Base-by-base conservation (phyloP, 2,797 vertebrate genomes). In the Gymnoscopelus braueri region DNA sequence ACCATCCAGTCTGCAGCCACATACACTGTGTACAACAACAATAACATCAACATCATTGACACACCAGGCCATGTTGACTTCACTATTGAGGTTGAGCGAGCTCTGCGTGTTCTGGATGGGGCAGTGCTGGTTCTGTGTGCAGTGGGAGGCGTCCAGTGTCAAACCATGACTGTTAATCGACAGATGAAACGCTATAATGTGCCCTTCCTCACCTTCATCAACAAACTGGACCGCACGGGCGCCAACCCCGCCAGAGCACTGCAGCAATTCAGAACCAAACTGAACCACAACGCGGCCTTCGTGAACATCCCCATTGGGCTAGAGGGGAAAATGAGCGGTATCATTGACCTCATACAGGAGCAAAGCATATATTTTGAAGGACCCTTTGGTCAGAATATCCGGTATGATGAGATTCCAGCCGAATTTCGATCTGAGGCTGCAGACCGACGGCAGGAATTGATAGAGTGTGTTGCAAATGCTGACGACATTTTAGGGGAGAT, bases 401-500 rank as follows among this genome's bases (percentile, higher is more conserved):
- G 93, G 0, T 92, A 86, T 0, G 96, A 92, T 5, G 97, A 96
- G 74, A 95, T 99, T 69, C 98, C 98, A 0, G 89, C 89, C 0
- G 95, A 96, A 10, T 83, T 96, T 8, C 93, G 95, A 2, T 91
- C 91, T 0, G 96, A 95, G 35, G 95, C 95, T 0, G 73, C 91
- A 0, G 95, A 96, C 29, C 91, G 94, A 15, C 92, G 96, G n/a
- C 94, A 95, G 77, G 97, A 99, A 67, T 88, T 99, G 71, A 95
- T 99, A 70, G 98, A 99, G 84, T 97, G 95, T 77, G 95, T 99
- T 9, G 95, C 96, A 1, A 95, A 99, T 14, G 93, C 93, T 0
- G 98, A 99, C 4, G 98, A 99, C 58, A 85, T 84, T 0, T 89
- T 99, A 51, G 98, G 96, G 23, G 98, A 99, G 86, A 92, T 98